Evolutionary conservation across 2,888 invertebrate species (phyloP).

Genomic region (Platynereis dumerilii): DNA sequence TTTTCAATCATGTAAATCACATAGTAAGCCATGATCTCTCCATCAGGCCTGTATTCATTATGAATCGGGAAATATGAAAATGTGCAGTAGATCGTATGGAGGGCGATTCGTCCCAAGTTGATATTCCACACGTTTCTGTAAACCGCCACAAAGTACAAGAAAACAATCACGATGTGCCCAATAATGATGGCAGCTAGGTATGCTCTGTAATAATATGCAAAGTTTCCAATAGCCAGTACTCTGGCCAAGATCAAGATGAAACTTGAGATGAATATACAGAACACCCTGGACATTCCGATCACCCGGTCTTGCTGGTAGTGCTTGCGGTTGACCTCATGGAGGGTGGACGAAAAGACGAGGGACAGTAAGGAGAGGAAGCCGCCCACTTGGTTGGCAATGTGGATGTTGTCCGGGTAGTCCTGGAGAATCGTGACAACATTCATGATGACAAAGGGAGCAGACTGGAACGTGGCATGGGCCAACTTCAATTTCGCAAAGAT

Average conservation of each 20-base stretch:
- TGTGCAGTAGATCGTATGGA: slow-evolving; percentile 29
- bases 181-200: slow-evolving; percentile 24
- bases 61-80: slow-evolving; percentile 33
- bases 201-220: slow-evolving; percentile 25
- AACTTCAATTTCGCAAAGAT: slow-evolving; percentile 31
- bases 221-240: slow-evolving; percentile 23
- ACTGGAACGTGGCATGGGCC: slow-evolving; percentile 30
- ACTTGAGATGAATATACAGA: slow-evolving; percentile 27
- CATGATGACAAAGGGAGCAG: slow-evolving; percentile 29
- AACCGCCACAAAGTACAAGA: slow-evolving; percentile 23
- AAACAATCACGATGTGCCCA: slow-evolving; percentile 27
- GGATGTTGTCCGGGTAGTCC: not conserved
- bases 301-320: slow-evolving; percentile 13
- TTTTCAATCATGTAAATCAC: slow-evolving; percentile 30
- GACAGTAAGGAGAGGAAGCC: slow-evolving; percentile 28
- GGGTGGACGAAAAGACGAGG: slow-evolving; percentile 19
- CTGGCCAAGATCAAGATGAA: slow-evolving; percentile 22
- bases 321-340: slow-evolving; percentile 33
- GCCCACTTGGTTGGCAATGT: slow-evolving; percentile 18
- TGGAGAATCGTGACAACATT: slow-evolving; percentile 28
- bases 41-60: slow-evolving; percentile 35
- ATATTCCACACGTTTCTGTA: slow-evolving; percentile 34
- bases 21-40: slow-evolving; percentile 33
- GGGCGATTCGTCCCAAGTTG: slow-evolving; percentile 24
- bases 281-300: slow-evolving; percentile 11